A percentile compares a stretch with the other conserved stretches of the same genome.
Conservation (phyloP, 2,888 invertebrate species). For the Hyalella azteca region DNA sequence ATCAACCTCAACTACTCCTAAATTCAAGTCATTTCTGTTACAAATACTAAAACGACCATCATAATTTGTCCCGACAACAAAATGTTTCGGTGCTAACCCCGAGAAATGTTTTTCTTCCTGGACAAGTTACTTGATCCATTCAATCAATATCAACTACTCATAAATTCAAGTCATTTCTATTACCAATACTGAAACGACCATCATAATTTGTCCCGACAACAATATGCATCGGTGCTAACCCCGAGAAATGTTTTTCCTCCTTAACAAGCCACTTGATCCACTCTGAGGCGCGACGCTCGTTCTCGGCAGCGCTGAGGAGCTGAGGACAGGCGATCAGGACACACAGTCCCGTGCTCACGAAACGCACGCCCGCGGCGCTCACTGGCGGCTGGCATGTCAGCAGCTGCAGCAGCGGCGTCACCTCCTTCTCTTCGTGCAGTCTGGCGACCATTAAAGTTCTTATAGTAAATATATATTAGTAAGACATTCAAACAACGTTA, state of each 20-base stretch:
- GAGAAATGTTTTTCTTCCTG: conserved; percentile 88
- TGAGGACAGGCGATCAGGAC: conserved; percentile 94
- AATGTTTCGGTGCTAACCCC: conserved; percentile 66
- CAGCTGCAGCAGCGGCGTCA: conserved; percentile 79
- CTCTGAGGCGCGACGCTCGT: conserved; percentile 70
- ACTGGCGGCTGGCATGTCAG: conserved; percentile 87
- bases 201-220: no score
- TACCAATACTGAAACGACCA: no score
- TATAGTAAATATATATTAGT: no score
- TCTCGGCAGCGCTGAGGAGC: conserved; percentile 75
- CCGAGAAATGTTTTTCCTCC: conserved; percentile 87
- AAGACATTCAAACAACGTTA: no score
- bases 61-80: no score
- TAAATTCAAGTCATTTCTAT: no score
- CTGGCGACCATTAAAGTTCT: conserved; percentile 64
- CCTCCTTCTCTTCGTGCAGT: conserved; percentile 86
- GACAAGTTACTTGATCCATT: conserved; percentile 80
- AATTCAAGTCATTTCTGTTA: no score
- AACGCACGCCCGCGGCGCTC: conserved; percentile 89
- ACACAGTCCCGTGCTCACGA: conserved; percentile 89
- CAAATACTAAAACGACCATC: no score
- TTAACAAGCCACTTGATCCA: conserved; percentile 83
- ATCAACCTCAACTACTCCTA: conserved; percentile 69
- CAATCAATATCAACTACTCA: conserved; percentile 45
- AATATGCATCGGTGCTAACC: conserved; percentile 65